Conservation (phyloP, 2,888 invertebrate genomes). For the Chalcosyrphus nemorum region DNA sequence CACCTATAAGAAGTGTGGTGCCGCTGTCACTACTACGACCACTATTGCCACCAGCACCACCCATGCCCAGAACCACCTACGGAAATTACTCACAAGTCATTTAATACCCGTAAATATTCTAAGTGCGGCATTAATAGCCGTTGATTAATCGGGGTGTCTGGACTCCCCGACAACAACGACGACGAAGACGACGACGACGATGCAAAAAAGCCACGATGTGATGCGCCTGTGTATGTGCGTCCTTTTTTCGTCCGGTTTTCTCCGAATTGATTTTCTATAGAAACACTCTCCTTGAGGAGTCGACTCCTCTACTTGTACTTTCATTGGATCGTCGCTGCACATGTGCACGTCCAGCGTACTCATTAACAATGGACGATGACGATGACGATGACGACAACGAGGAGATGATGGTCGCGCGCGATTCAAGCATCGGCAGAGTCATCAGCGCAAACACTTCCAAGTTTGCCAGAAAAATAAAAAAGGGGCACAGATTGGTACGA, state of each 20-base stretch:
- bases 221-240: conserved; percentile 33
- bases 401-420: conserved; percentile 54
- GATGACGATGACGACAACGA: conserved; percentile 23
- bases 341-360: conserved; percentile 41
- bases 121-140: conserved; percentile 81
- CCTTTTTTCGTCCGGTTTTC: conserved; percentile 59
- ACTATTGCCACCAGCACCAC: conserved; percentile 50
- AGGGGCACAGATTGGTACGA: conserved; percentile 57
- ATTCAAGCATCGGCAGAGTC: conserved; percentile 61
- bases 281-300: conserved; percentile 60
- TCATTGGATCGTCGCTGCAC: conserved; percentile 50
- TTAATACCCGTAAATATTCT: conserved; percentile 80
- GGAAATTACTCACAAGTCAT: conserved; percentile 75
- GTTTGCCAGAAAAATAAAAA: conserved; percentile 7
- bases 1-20: conserved; percentile 45
- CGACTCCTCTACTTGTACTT: conserved; percentile 61
- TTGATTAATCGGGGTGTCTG: conserved; percentile 81
- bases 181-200: conserved; percentile 28
- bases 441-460: conserved; percentile 63
- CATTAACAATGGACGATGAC: conserved; percentile 59
- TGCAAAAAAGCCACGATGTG: not conserved
- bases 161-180: conserved; percentile 72
- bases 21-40: conserved; percentile 34
- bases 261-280: conserved; percentile 71
- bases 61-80: conserved; percentile 67